Evolutionary conservation across 2,797 vertebrate genomes (phyloP).

Genomic region (Sebastiscus albofasciatus): DNA sequence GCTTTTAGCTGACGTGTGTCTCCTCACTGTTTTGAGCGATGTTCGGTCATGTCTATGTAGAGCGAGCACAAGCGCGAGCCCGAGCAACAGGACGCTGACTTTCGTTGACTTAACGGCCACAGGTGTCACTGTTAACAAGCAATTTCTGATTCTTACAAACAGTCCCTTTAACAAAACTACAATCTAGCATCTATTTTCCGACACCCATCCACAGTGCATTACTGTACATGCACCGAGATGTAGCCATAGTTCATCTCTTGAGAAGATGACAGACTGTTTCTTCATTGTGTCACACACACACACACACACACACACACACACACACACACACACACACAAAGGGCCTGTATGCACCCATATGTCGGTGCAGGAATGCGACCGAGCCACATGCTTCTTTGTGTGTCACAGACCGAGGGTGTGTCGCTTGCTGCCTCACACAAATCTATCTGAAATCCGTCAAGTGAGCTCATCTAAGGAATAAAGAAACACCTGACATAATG

Average conservation of each 20-base stretch:
- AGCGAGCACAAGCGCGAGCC: too few species aligned
- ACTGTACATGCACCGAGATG: not conserved
- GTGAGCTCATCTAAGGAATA: not conserved
- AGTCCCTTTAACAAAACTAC: not conserved
- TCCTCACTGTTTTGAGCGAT: too few species aligned
- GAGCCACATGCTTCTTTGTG: conserved; percentile 59
- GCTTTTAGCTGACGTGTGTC: too few species aligned
- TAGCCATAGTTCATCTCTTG: not conserved
- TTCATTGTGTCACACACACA: conserved; percentile 10
- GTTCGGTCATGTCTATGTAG: too few species aligned
- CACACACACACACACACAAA: conserved; percentile 2
- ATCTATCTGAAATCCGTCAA: not conserved
- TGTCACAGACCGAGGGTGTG: conserved; percentile 56
- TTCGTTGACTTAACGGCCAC: too few species aligned
- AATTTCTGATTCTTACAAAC: too few species aligned
- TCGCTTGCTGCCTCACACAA: not conserved
- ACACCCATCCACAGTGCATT: not conserved
- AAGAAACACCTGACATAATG: not conserved
- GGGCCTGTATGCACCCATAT: conserved; percentile 31
- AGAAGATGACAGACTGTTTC: conserved; percentile 17
- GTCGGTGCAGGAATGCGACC: conserved; percentile 62
- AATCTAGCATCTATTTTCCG: not conserved
- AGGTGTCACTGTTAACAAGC: too few species aligned
- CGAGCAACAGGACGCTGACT: too few species aligned
- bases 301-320: not conserved